phyloP scores from a whole-genome alignment of 2,113 vertebrate genomes.

The Phylloscopus trochiloides region DNA sequence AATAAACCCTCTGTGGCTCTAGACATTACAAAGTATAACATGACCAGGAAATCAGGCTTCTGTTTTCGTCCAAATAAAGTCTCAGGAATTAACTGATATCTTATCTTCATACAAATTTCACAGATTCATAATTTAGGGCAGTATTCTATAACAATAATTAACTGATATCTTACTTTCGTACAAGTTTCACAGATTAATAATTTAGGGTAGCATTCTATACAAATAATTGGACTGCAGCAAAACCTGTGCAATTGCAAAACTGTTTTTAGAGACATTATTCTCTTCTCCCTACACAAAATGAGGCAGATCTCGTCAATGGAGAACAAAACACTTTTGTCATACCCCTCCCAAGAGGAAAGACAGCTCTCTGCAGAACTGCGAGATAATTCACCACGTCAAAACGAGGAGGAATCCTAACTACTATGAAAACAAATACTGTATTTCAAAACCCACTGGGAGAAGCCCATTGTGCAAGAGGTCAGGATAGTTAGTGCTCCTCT shows the following conservation, averaged over 20 bases:
- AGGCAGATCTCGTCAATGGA: not conserved
- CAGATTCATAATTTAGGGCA: not conserved
- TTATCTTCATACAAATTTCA: not conserved
- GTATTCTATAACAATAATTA: not conserved
- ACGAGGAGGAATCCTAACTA: conserved; percentile 26
- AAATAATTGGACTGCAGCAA: not conserved
- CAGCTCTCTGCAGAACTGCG: not conserved
- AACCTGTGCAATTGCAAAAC: not conserved
- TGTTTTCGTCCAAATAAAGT: not conserved
- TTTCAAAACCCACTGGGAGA: conserved; percentile 45
- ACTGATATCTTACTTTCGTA: accelerated
- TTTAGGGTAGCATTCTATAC: not conserved
- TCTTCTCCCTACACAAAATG: not conserved
- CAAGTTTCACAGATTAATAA: not conserved
- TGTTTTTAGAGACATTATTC: not conserved
- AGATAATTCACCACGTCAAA: not conserved
- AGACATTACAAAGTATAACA: not conserved
- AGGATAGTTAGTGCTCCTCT: not conserved
- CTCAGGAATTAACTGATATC: not conserved
- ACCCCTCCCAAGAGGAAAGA: not conserved
- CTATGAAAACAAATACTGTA: conserved; percentile 56
- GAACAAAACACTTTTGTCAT: conserved; percentile 32
- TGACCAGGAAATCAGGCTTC: not conserved
- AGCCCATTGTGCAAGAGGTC: conserved; percentile 16
- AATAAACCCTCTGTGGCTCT: not conserved